Base-by-base conservation (phyloP, 2,888 invertebrate genomes). In the Agrilus mali region DNA sequence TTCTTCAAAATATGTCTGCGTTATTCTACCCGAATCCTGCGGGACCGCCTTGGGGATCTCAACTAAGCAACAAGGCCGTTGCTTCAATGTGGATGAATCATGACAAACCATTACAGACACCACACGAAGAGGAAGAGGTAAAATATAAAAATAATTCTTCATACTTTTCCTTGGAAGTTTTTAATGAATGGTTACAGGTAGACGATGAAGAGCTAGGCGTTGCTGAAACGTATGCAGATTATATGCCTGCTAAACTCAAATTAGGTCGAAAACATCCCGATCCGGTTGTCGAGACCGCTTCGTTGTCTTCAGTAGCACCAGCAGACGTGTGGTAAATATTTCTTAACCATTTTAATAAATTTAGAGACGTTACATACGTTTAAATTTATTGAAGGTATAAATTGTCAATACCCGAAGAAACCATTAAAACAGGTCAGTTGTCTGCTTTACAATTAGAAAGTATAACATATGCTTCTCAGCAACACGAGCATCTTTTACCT, bases 231-330 rank as follows among this genome's bases (percentile, higher is more conserved):
- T 98, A 97, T 62, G 86, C 94, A 6, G 95, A 97, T 60, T 99
- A 98, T 63, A 93, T 92, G 88, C 98, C 98, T 1, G 77, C 87
- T 1, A 98, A 98, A 75, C 71, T 95, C 55, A 90, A 90, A 68
- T 70, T 94, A 41, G 98, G 98, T 10, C 81, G 82, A 55, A 89
- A 92, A 60, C 98, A 99, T 75, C 98, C 98, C 0, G 98, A 99
- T 70, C 87, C 93, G 0, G 97, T 99, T 6, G 98, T 99, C 7
- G 98, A 99, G 68, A 98, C 98, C 0, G 95, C 95, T 7, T 96
- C 97, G 0, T 72, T 99, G 36, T 92, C 95, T 0, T 94, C 93
- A 33, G 95, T 97, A 41, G 89, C 90, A 59, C 93, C 96, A 0
- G 86, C 88, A 2, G 92, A 96, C 65, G 87, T 95, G 42, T 86